phyloP scores from a whole-genome alignment of 2,888 invertebrate genomes.

The Oasisia sp. region DNA sequence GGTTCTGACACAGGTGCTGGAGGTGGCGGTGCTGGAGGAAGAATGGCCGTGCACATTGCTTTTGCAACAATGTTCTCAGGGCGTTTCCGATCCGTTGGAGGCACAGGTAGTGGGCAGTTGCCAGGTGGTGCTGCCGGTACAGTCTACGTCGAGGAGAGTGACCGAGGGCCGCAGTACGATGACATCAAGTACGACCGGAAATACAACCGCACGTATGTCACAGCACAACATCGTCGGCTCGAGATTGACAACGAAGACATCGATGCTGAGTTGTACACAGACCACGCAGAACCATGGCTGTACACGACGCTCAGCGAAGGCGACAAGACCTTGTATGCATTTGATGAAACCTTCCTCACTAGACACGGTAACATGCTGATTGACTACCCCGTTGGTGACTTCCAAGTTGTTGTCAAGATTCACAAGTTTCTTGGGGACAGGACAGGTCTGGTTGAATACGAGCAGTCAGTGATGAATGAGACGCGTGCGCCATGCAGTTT shows the following conservation, averaged over 20 bases:
- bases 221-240: constrained; percentile 45
- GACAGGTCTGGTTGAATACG: constrained; percentile 51
- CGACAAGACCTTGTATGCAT: constrained; percentile 44
- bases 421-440: constrained; percentile 50
- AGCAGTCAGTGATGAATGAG: constrained; percentile 49
- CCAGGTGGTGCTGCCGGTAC: constrained; percentile 54
- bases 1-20: constrained; percentile 43
- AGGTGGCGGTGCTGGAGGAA: constrained; percentile 47
- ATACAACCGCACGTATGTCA: constrained; percentile 33
- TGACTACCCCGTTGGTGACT: constrained; percentile 43
- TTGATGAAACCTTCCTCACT: constrained; percentile 49
- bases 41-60: constrained; percentile 46
- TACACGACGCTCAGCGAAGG: constrained; percentile 48
- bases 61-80: constrained; percentile 49
- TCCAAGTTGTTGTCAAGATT: constrained; percentile 43
- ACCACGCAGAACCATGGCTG: constrained; percentile 51
- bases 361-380: constrained; percentile 50
- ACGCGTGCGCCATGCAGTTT: constrained; percentile 53
- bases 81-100: constrained; percentile 46
- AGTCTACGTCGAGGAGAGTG: constrained; percentile 50
- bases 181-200: constrained; percentile 49
- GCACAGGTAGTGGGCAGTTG: constrained; percentile 49
- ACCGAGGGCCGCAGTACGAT: constrained; percentile 53
- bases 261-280: constrained; percentile 47
- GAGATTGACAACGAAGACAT: constrained; percentile 50